Evolutionary conservation across 2,113 vertebrate species (phyloP).

Genomic region (Muntiacus muntjak): DNA sequence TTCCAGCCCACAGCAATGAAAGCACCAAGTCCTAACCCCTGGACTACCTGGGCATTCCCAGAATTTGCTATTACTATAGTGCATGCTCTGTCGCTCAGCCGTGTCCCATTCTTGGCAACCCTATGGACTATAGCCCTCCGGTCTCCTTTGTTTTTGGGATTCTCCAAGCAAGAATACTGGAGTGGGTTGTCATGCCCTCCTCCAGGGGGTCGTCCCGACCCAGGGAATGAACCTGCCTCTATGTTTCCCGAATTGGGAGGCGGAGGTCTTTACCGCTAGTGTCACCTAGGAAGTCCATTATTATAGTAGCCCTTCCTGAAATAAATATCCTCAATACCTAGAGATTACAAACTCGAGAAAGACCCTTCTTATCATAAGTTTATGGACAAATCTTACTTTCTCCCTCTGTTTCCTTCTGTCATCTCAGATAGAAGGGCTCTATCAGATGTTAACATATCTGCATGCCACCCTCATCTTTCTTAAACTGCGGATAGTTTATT

Average conservation of each 20-base stretch:
- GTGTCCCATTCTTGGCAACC: background rate
- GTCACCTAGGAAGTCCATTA: background rate
- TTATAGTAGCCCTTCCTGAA: background rate
- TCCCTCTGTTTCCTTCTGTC: background rate
- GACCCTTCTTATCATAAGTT: background rate
- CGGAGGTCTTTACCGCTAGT: background rate
- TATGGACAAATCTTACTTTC: background rate
- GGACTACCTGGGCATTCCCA: background rate
- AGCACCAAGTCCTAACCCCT: background rate
- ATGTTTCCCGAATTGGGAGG: background rate
- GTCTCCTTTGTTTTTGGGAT: background rate
- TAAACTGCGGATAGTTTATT: background rate
- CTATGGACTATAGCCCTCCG: background rate
- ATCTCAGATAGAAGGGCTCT: background rate
- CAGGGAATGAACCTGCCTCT: background rate
- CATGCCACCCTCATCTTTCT: background rate
- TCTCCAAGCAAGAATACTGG: background rate
- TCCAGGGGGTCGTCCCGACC: background rate
- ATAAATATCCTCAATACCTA: background rate
- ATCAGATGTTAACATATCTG: background rate
- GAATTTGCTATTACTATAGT: background rate
- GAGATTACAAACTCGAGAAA: background rate
- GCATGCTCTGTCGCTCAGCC: background rate
- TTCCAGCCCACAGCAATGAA: background rate
- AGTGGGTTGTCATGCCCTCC: background rate